Evolutionary conservation across 2,888 invertebrate species (phyloP).

Genomic region (Rugalucina vietnamica): DNA sequence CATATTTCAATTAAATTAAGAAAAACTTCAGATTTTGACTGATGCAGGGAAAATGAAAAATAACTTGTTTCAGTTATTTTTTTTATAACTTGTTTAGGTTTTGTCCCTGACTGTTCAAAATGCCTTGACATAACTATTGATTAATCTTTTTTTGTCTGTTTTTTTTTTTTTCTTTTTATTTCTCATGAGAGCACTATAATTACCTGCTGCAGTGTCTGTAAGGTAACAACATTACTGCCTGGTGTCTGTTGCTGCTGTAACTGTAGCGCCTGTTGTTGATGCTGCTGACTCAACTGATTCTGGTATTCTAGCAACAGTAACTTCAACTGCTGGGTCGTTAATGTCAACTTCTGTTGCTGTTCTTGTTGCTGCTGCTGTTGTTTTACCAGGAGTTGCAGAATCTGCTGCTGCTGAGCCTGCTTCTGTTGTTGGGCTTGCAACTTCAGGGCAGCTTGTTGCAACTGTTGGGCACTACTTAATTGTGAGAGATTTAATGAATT

Average conservation of each 20-base stretch:
- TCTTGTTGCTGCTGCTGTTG: conserved; percentile 67
- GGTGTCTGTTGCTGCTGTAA: conserved; percentile 14
- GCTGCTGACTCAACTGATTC: conserved; percentile 28
- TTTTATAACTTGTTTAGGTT: no score
- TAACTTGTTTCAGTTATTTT: no score
- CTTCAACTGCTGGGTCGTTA: conserved; percentile 71
- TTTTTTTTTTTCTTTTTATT: no score
- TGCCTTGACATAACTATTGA: not conserved
- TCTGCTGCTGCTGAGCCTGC: conserved; percentile 66
- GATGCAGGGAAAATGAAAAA: no score
- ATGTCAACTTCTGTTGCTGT: conserved; percentile 58
- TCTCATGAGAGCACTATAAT: not conserved
- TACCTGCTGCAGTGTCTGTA: conserved; percentile 7
- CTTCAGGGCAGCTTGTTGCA: conserved; percentile 66
- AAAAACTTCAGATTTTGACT: no score
- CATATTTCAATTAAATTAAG: no score
- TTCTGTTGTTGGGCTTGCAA: conserved; percentile 67
- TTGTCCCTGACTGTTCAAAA: no score
- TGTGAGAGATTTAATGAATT: conserved; percentile 56
- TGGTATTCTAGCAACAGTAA: conserved; percentile 71
- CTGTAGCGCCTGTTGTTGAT: conserved; percentile 36
- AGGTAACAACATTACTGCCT: not conserved
- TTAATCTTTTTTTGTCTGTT: not conserved
- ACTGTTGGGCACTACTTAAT: conserved; percentile 63
- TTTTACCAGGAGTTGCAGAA: conserved; percentile 64